Evolutionary conservation across 2,888 invertebrate species (phyloP).

Genomic region (Eupithecia tripunctaria): DNA sequence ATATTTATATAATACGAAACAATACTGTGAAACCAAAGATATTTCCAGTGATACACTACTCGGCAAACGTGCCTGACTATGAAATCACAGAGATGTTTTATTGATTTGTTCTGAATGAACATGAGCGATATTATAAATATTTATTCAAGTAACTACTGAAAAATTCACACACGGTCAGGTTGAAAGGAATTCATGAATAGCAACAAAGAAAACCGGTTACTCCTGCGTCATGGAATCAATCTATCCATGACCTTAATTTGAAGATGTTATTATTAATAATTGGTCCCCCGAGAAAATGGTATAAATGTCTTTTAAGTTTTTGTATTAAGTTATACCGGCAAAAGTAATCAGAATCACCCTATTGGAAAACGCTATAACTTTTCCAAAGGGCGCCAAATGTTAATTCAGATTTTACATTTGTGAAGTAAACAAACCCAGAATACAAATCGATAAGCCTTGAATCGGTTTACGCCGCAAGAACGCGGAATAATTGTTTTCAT

Average conservation of each 20-base stretch:
- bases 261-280: neutral
- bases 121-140: conserved; percentile 21
- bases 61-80: neutral
- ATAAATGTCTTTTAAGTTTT: too few species aligned
- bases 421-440: too few species aligned
- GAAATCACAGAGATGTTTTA: conserved; percentile 18
- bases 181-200: conserved; percentile 16
- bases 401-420: too few species aligned
- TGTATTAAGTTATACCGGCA: too few species aligned
- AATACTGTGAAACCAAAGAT: neutral
- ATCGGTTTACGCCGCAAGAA: too few species aligned
- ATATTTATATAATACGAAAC: neutral
- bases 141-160: conserved; percentile 13
- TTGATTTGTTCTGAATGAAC: conserved; percentile 20
- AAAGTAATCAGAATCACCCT: too few species aligned
- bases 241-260: neutral
- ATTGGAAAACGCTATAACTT: too few species aligned
- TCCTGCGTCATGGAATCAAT: neutral
- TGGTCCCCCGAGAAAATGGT: neutral
- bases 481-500: too few species aligned
- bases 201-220: neutral
- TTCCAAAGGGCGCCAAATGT: too few species aligned
- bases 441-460: too few species aligned
- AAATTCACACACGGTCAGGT: conserved; percentile 16
- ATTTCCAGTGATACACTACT: neutral